Base-by-base conservation (phyloP, 2,888 invertebrate genomes). In the Thecocarcelia acutangulata region DNA sequence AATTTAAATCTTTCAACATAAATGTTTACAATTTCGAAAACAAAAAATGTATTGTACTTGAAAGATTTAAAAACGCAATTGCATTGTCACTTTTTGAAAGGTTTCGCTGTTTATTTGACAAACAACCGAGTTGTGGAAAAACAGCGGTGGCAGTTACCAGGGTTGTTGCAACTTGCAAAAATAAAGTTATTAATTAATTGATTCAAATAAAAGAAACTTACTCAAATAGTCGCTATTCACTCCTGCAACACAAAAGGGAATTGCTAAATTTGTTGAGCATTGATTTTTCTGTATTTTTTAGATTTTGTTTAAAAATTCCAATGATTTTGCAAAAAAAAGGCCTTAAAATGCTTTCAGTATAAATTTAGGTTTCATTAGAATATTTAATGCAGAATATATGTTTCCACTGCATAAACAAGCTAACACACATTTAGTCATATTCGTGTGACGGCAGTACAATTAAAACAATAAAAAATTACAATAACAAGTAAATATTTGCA, bases 321-420 rank as follows among this genome's bases (percentile, higher is more conserved):
- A 52, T 59, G 54, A 13, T 75, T 59, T 44, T 59, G 33, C 72
- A 50, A 54, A n/a, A 24, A 69, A 56, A 76, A 72, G 52, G 52
- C 59, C 74, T 59, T 82, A 59, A 78, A 64, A 74, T 68, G 19
- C 59, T 76, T 52, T 76, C 48, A 61, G 50, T 70, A 48, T 48
- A 68, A 52, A 70, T 78, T 78, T 75, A 66, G 82, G 46, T 78
- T 74, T 78, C 78, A 75, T 78, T 82, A 70, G 82, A 82, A 78
- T 78, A 70, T 78, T 75, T 70, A 82, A 78, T 66, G 74, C 78
- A 54, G 42, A 15, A 13, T 19, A 40, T n/a, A 37, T 59, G n/a
- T 21, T 46, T 66, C 40, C 40, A 9, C 52, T 64, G 11, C 11
- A 54, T 1, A 66, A 33, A 56, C 44, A 46, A 42, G 17, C 15